Evolutionary conservation across 2,888 invertebrate species (phyloP).

Genomic region (Archips xylosteana): DNA sequence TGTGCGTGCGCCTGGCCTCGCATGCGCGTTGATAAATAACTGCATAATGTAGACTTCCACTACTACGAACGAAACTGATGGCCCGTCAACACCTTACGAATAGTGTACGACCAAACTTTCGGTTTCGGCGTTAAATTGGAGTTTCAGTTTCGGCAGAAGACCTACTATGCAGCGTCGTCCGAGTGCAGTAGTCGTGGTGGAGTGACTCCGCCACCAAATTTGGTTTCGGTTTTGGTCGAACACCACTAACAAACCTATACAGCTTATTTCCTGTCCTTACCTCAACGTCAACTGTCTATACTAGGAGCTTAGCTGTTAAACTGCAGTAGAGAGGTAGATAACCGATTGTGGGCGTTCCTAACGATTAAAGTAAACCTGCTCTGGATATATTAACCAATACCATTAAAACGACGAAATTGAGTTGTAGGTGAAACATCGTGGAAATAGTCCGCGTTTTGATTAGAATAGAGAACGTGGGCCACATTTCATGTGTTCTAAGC

Average conservation of each 20-base stretch:
- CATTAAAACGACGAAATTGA: not conserved
- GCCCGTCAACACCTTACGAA: constrained; percentile 42
- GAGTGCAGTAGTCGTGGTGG: no score
- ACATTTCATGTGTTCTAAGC: constrained; percentile 18
- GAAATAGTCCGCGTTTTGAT: constrained; percentile 21
- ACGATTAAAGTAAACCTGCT: constrained; percentile 2
- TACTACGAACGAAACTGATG: constrained; percentile 71
- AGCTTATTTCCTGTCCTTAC: not conserved
- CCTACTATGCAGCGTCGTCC: no score
- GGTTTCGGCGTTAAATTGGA: no score
- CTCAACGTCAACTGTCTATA: not conserved
- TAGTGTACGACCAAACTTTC: no score
- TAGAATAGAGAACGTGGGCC: constrained; percentile 20
- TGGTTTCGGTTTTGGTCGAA: no score
- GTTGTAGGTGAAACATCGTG: not conserved
- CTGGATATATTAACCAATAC: not conserved
- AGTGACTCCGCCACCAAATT: no score
- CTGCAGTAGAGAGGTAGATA: not conserved
- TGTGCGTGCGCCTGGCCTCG: constrained; percentile 58
- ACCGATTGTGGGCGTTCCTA: not conserved
- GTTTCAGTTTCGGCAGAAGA: no score
- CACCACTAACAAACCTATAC: not conserved
- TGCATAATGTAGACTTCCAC: constrained; percentile 63
- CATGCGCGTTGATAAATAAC: constrained; percentile 58
- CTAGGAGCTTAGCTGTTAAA: not conserved